These are phyloP conservation scores for Crypturellus undulatus DNA, from an alignment of 2,113 vertebrate genomes.

Conservation along the genomic window DNA sequence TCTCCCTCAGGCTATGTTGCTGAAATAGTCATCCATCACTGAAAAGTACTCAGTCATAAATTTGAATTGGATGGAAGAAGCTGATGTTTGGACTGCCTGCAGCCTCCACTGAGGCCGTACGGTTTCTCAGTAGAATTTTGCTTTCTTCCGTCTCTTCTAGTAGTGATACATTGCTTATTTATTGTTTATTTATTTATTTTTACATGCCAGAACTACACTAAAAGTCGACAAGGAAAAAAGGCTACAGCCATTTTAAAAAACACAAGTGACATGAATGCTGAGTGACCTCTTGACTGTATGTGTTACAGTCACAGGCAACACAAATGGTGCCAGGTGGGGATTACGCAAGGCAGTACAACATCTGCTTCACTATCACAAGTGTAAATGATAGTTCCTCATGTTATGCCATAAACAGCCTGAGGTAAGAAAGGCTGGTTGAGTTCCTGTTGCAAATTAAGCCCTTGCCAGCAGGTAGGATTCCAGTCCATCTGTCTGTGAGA, in stretches of 20 bases:
- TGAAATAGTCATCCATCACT: conserved; percentile 11
- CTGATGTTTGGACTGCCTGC: background rate
- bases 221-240: conserved; percentile 29
- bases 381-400: conserved; percentile 43
- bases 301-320: background rate
- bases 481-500: conserved; percentile 57
- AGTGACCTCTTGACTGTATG: conserved; percentile 19
- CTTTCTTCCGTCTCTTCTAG: background rate
- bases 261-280: conserved; percentile 9
- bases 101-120: conserved; percentile 3
- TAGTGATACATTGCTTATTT: background rate
- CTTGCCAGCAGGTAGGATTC: conserved; percentile 51
- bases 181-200: background rate
- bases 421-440: conserved; percentile 38
- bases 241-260: background rate
- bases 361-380: conserved; percentile 61
- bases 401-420: conserved; percentile 66
- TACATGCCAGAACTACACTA: background rate
- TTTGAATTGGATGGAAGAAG: conserved; percentile 41
- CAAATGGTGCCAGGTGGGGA: conserved; percentile 64
- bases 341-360: conserved; percentile 48
- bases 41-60: conserved; percentile 48
- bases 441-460: conserved; percentile 60
- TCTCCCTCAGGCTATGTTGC: conserved; percentile 6
- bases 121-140: background rate